Conservation (phyloP, 2,113 vertebrate species). For the Cichladusa arquata region DNA sequence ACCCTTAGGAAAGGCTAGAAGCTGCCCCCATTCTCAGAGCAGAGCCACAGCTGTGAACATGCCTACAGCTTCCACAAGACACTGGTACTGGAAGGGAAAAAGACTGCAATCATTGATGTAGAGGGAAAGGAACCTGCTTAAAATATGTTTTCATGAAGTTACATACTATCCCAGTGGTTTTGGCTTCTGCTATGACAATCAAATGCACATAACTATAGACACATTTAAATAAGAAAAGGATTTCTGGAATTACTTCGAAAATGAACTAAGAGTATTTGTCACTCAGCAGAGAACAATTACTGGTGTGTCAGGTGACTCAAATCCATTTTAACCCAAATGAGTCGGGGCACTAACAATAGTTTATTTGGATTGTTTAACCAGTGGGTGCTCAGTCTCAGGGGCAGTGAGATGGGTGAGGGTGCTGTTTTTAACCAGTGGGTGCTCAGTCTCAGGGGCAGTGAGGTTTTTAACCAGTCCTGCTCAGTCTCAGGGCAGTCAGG, state of each 20-base stretch:
- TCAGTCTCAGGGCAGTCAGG: too few relatives aligned
- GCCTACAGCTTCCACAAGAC: not conserved
- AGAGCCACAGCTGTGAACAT: not conserved
- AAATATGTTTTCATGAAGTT: not conserved
- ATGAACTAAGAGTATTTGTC: not conserved
- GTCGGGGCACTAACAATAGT: not conserved
- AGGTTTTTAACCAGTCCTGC: too few relatives aligned
- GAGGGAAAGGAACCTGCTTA: not conserved
- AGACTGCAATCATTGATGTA: not conserved
- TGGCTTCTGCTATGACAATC: not conserved
- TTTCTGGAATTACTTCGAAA: not conserved
- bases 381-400: not conserved
- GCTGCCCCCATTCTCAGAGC: not conserved
- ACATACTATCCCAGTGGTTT: not conserved
- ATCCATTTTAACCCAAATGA: not conserved
- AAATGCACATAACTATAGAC: not conserved
- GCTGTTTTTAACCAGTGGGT: too few relatives aligned
- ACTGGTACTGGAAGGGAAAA: not conserved
- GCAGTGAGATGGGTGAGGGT: too few relatives aligned
- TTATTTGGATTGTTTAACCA: not conserved
- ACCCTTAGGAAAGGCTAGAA: not conserved
- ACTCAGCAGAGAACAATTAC: not conserved
- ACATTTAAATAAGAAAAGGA: slow-evolving; percentile 14
- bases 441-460: too few relatives aligned
- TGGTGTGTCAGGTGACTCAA: not conserved